Conservation (phyloP, 2,888 invertebrate genomes). For the Diarsia rubi region DNA sequence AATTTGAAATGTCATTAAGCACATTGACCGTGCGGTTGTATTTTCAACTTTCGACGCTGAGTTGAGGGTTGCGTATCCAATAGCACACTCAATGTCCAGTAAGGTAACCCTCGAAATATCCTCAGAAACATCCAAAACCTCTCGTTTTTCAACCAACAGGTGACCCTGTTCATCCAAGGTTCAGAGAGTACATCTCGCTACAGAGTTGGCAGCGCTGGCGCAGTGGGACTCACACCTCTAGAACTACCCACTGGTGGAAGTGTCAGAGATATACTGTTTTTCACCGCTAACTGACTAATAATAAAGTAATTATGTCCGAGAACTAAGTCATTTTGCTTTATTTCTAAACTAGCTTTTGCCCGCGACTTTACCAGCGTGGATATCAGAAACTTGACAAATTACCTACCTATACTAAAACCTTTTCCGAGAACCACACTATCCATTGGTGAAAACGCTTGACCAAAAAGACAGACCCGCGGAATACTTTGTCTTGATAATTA, state of each 20-base stretch:
- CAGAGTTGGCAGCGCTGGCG: constrained; percentile 76
- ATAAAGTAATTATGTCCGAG: constrained; percentile 35
- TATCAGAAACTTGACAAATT: too few species aligned
- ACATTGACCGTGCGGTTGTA: neutral
- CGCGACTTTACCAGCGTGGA: too few species aligned
- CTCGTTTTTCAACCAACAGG: constrained; percentile 67
- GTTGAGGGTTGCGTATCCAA: neutral
- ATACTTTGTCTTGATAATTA: too few species aligned
- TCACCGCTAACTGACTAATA: constrained; percentile 77
- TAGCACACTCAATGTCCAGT: neutral
- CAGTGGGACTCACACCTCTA: constrained; percentile 76
- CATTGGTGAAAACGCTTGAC: too few species aligned
- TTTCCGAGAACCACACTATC: too few species aligned
- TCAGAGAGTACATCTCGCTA: constrained; percentile 72
- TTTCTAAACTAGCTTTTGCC: neutral
- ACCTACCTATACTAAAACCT: too few species aligned
- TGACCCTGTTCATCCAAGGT: constrained; percentile 81
- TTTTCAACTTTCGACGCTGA: neutral
- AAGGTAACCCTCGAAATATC: neutral
- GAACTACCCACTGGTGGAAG: constrained; percentile 82
- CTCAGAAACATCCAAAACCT: neutral
- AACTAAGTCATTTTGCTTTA: constrained; percentile 26
- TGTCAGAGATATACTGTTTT: constrained; percentile 84
- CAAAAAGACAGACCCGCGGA: too few species aligned
- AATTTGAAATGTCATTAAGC: neutral